phyloP scores from a whole-genome alignment of 2,113 vertebrate species.

The Pagrus major region DNA sequence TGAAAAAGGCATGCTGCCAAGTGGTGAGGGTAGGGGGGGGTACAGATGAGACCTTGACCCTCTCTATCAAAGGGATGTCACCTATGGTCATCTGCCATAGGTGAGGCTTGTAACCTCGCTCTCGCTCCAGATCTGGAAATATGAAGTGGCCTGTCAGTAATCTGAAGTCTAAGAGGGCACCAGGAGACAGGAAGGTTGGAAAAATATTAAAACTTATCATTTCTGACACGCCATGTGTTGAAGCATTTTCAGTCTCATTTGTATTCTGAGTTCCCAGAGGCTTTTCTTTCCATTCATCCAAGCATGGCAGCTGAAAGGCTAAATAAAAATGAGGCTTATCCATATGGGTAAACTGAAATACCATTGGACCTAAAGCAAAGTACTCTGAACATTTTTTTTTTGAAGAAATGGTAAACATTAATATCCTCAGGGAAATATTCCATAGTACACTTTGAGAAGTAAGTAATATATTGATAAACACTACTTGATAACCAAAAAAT shows the following conservation, averaged over 20 bases:
- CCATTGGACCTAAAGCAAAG: conserved; percentile 56
- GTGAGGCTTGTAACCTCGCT: conserved; percentile 29
- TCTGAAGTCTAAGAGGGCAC: conserved; percentile 30
- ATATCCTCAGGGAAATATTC: conserved; percentile 17
- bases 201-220: conserved; percentile 63
- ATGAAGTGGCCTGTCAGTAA: conserved; percentile 58
- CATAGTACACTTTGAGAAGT: conserved; percentile 13
- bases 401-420: conserved; percentile 44
- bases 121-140: conserved; percentile 45
- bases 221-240: conserved; percentile 56
- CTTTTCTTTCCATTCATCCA: conserved; percentile 67
- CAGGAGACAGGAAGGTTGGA: conserved; percentile 32
- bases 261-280: conserved; percentile 62
- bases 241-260: conserved; percentile 67
- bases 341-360: conserved; percentile 62
- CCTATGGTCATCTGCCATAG: conserved; percentile 44
- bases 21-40: background rate
- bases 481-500: background rate
- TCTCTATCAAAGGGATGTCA: conserved; percentile 67
- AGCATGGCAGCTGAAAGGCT: conserved; percentile 58
- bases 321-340: conserved; percentile 65
- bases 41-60: conserved; percentile 55
- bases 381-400: conserved; percentile 39
- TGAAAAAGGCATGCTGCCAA: conserved; percentile 49
- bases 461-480: background rate